phyloP scores from a whole-genome alignment of 1,140 invertebrate genomes.

The Zeugodacus cucurbitae region DNA sequence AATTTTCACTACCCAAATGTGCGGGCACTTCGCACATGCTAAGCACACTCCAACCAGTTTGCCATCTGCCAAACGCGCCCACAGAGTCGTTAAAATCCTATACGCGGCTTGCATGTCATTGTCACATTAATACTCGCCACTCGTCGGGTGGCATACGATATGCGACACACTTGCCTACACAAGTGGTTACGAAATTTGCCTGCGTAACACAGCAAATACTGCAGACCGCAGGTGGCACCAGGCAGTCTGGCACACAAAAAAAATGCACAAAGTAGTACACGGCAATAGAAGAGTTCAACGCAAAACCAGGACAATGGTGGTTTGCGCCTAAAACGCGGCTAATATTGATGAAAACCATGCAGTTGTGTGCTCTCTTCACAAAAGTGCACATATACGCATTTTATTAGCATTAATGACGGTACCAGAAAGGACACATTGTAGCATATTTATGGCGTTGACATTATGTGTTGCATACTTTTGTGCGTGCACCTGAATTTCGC shows the following conservation, averaged over 20 bases:
- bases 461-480: slow-evolving; percentile 7
- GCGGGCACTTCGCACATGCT: too few species aligned
- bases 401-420: slow-evolving; percentile 29
- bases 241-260: slow-evolving; percentile 7
- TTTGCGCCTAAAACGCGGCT: neutral
- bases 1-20: too few species aligned
- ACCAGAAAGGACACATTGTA: neutral
- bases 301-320: neutral
- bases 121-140: slow-evolving; percentile 23
- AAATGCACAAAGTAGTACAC: neutral
- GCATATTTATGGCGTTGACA: neutral
- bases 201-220: neutral
- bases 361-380: neutral
- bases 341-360: neutral
- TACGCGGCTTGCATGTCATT: slow-evolving; percentile 19
- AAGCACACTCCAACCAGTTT: neutral
- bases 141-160: neutral
- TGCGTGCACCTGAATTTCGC: neutral
- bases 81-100: neutral
- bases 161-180: neutral
- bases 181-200: neutral
- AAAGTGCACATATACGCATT: slow-evolving; percentile 12
- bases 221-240: neutral
- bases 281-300: neutral
- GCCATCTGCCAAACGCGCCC: neutral